phyloP scores from a whole-genome alignment of 1,140 invertebrate genomes.

The Bombus sylvicola region DNA sequence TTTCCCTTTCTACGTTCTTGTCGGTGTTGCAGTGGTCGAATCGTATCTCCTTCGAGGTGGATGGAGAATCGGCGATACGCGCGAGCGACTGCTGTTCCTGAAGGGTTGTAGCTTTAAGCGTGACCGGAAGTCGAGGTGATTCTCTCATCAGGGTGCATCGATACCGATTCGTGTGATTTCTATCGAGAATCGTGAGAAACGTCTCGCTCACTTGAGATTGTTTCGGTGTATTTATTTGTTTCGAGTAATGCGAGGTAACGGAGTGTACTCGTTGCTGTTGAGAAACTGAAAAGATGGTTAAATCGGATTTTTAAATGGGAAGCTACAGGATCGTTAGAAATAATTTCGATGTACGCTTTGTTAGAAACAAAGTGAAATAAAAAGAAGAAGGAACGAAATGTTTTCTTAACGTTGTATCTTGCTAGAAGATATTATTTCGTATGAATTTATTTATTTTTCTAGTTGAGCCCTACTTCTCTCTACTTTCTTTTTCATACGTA shows the following conservation, averaged over 20 bases:
- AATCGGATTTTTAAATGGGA: neutral
- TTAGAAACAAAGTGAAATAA: neutral
- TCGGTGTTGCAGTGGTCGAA: neutral
- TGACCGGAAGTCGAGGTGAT: neutral
- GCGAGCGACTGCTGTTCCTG: slow-evolving; percentile 27
- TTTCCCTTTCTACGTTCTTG: neutral
- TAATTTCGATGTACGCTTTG: neutral
- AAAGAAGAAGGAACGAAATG: neutral
- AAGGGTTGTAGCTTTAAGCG: slow-evolving; percentile 32
- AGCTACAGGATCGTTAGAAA: neutral
- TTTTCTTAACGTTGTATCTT: neutral
- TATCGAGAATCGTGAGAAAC: neutral
- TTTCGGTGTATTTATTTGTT: neutral
- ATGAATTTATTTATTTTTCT: neutral
- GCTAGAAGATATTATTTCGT: neutral
- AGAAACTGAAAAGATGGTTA: neutral
- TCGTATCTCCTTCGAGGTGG: neutral
- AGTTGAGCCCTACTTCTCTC: neutral
- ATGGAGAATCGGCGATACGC: neutral
- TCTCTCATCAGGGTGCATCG: neutral
- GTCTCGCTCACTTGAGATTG: neutral
- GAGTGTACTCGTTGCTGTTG: too few relatives aligned
- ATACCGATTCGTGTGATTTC: too few relatives aligned
- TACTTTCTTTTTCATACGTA: neutral
- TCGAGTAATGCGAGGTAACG: neutral